Percentiles rank a stretch among this genome's conserved stretches.
Conservation (phyloP, 2,888 invertebrate species). For the Melanchra persicariae region DNA sequence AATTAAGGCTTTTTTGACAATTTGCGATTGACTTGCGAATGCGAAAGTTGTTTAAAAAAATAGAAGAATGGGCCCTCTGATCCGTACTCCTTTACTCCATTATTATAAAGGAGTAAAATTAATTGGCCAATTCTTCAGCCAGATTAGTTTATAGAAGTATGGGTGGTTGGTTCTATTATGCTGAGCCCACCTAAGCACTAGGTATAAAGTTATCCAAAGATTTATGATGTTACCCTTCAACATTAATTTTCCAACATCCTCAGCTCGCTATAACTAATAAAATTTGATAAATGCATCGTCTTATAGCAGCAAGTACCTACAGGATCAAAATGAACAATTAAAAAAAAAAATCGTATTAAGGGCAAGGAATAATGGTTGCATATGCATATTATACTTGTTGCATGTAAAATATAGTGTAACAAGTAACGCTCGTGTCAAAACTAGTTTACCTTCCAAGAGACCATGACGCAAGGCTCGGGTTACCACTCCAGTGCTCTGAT, state of each 20-base stretch:
- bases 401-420: constrained; percentile 44
- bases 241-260: neutral
- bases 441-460: constrained; percentile 73
- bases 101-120: no score
- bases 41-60: no score
- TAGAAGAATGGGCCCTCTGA: no score
- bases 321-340: constrained; percentile 8
- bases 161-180: neutral
- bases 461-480: constrained; percentile 73
- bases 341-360: constrained; percentile 33
- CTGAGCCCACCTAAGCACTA: neutral
- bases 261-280: neutral
- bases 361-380: constrained; percentile 23
- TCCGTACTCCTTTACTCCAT: no score
- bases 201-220: neutral
- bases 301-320: neutral
- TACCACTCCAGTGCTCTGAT: constrained; percentile 59
- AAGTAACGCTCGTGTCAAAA: constrained; percentile 58
- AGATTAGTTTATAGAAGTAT: neutral
- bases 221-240: neutral
- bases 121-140: no score
- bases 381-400: constrained; percentile 16
- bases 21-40: no score
- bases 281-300: neutral
- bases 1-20: no score